These are phyloP conservation scores for Sphaeridia pumilis DNA, from an alignment of 2,888 invertebrate species.

Conservation along the genomic window DNA sequence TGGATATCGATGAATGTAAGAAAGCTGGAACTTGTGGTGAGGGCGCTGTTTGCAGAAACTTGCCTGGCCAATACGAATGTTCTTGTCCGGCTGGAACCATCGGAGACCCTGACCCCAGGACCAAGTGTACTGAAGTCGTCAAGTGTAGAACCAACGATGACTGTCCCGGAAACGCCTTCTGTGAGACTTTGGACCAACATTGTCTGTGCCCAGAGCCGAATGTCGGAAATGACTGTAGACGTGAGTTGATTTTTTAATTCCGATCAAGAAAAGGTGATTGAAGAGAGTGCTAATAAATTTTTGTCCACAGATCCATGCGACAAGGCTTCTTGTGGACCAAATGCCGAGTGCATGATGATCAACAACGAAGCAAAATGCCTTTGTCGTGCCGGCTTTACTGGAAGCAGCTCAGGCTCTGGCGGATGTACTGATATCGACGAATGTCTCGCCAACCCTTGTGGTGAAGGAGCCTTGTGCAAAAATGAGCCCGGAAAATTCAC, in stretches of 20 bases:
- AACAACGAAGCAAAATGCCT: conserved; percentile 73
- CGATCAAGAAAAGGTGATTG: background rate
- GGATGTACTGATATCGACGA: conserved; percentile 84
- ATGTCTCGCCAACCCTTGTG: conserved; percentile 70
- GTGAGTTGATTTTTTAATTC: conserved; percentile 46
- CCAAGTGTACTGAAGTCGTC: conserved; percentile 69
- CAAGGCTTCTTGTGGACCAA: conserved; percentile 67
- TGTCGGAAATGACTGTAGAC: conserved; percentile 79
- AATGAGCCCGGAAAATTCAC: conserved; percentile 75
- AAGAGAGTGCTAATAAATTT: too few species aligned
- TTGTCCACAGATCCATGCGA: conserved; percentile 69
- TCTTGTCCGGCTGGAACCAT: conserved; percentile 68
- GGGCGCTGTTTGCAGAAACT: conserved; percentile 68
- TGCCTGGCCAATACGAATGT: conserved; percentile 63
- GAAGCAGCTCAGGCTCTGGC: conserved; percentile 49
- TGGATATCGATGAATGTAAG: conserved; percentile 69
- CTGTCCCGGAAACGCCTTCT: conserved; percentile 81
- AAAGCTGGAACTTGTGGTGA: conserved; percentile 59
- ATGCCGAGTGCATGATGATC: conserved; percentile 76
- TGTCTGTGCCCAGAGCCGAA: conserved; percentile 86
- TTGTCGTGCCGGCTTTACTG: conserved; percentile 69
- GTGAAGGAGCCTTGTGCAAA: conserved; percentile 70
- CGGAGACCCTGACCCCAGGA: conserved; percentile 70
- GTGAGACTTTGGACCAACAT: conserved; percentile 56
- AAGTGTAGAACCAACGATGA: conserved; percentile 61